These are phyloP conservation scores for Agrotis puta DNA, from an alignment of 2,888 invertebrate species.

Conservation along the genomic window DNA sequence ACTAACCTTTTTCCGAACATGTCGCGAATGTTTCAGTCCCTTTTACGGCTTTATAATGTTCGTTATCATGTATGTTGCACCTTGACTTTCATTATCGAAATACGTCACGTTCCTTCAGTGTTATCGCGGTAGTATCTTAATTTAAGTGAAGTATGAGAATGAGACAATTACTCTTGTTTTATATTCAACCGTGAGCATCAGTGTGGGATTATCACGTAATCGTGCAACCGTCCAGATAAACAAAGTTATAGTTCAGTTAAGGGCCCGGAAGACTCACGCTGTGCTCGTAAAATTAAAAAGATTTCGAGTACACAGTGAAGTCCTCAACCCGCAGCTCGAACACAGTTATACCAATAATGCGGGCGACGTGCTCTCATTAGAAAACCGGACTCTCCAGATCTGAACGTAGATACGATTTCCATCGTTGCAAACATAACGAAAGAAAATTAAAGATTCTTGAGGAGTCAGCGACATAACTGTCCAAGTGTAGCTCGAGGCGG, in stretches of 20 bases:
- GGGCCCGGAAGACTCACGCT: constrained; percentile 43
- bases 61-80: constrained; percentile 59
- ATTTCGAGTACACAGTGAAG: constrained; percentile 49
- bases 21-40: constrained; percentile 52
- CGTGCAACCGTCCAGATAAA: constrained; percentile 49
- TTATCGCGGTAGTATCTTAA: constrained; percentile 69
- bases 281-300: constrained; percentile 51
- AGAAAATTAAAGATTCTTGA: constrained; percentile 75
- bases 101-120: constrained; percentile 68
- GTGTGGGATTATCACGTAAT: constrained; percentile 68
- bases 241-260: constrained; percentile 42
- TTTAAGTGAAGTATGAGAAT: constrained; percentile 70
- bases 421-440: constrained; percentile 69
- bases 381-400: constrained; percentile 64
- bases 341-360: constrained; percentile 59
- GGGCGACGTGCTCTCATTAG: constrained; percentile 63
- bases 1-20: constrained; percentile 51
- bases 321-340: constrained; percentile 42
- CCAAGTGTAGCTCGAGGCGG: constrained; percentile 74
- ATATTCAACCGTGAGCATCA: constrained; percentile 62
- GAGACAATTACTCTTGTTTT: constrained; percentile 68
- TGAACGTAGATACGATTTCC: constrained; percentile 65
- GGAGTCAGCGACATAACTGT: constrained; percentile 79
- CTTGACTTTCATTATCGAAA: constrained; percentile 72
- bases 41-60: constrained; percentile 51